phyloP scores from a whole-genome alignment of 2,888 invertebrate genomes.

The Melinaea menophilus region DNA sequence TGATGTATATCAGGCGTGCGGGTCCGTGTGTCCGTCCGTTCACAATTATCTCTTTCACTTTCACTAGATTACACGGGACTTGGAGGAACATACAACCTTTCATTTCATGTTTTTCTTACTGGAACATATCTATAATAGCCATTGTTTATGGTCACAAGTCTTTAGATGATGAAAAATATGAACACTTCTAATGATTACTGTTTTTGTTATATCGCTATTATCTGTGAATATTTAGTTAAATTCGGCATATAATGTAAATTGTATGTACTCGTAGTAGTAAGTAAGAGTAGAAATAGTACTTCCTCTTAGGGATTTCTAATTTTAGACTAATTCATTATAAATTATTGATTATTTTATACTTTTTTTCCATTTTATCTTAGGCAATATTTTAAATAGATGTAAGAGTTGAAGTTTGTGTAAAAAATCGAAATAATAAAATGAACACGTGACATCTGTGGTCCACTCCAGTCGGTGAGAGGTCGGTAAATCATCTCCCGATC shows the following conservation, averaged over 20 bases:
- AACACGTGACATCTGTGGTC: conserved; percentile 35
- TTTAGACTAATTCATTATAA: too few relatives aligned
- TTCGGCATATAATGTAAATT: too few relatives aligned
- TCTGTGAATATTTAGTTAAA: too few relatives aligned
- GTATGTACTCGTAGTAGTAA: too few relatives aligned
- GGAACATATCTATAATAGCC: neutral
- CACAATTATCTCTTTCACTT: conserved; percentile 54
- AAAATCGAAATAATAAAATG: conserved; percentile 19
- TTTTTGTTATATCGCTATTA: too few relatives aligned
- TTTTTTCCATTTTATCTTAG: too few relatives aligned
- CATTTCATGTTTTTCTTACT: conserved; percentile 1
- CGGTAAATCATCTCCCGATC: conserved; percentile 58
- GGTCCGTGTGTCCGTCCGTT: conserved; percentile 28
- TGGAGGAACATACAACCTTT: conserved; percentile 9
- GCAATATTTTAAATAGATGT: neutral
- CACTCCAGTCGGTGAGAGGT: conserved; percentile 44
- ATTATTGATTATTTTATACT: too few relatives aligned
- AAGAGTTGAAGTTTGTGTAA: neutral
- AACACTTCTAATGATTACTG: too few relatives aligned
- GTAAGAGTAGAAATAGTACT: too few relatives aligned
- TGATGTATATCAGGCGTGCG: conserved; percentile 54
- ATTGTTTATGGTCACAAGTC: neutral
- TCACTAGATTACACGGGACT: conserved; percentile 36
- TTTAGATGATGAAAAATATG: too few relatives aligned
- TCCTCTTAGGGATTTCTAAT: too few relatives aligned